Percentiles rank a stretch among this genome's conserved stretches.
Evolutionary conservation across 2,888 invertebrate species (phyloP).

Genomic region (Spodoptera picta): DNA sequence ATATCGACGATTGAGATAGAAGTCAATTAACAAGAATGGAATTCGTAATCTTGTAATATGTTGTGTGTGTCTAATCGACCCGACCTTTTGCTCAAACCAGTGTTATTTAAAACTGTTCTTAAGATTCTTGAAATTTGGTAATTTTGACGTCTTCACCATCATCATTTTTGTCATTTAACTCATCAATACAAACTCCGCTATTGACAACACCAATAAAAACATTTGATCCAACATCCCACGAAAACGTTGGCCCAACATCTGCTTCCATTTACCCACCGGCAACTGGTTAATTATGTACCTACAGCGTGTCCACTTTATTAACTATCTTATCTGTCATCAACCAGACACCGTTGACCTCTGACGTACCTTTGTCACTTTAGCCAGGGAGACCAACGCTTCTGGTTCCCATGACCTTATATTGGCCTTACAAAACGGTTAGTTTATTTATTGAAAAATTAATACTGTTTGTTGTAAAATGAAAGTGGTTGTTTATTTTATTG

Average conservation of each 20-base stretch:
- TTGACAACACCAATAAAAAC: neutral
- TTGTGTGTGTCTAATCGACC: too few species aligned
- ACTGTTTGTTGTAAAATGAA: slow-evolving; percentile 47
- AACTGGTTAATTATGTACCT: slow-evolving; percentile 50
- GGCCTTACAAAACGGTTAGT: slow-evolving; percentile 52
- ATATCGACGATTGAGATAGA: too few species aligned
- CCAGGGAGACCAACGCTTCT: slow-evolving; percentile 22
- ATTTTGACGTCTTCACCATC: too few species aligned
- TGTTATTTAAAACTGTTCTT: too few species aligned
- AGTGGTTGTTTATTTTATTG: slow-evolving; percentile 54
- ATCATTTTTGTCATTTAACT: too few species aligned
- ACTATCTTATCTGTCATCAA: slow-evolving; percentile 58
- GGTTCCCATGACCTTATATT: slow-evolving; percentile 52
- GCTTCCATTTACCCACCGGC: slow-evolving; percentile 29
- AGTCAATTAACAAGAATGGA: too few species aligned
- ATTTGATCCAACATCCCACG: slow-evolving; percentile 22
- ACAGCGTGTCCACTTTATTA: slow-evolving; percentile 47
- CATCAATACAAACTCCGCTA: too few species aligned
- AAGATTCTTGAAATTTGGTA: too few species aligned
- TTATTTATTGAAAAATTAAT: slow-evolving; percentile 57
- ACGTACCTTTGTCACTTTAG: slow-evolving; percentile 32
- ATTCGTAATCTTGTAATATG: too few species aligned
- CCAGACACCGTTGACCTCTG: slow-evolving; percentile 40
- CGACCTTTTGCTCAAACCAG: too few species aligned
- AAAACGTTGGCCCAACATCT: slow-evolving; percentile 39